Percentiles rank a stretch among this genome's conserved stretches.
These are phyloP conservation scores for Aproaerema taeniolella DNA, from an alignment of 2,888 invertebrate species.

Conservation along the genomic window DNA sequence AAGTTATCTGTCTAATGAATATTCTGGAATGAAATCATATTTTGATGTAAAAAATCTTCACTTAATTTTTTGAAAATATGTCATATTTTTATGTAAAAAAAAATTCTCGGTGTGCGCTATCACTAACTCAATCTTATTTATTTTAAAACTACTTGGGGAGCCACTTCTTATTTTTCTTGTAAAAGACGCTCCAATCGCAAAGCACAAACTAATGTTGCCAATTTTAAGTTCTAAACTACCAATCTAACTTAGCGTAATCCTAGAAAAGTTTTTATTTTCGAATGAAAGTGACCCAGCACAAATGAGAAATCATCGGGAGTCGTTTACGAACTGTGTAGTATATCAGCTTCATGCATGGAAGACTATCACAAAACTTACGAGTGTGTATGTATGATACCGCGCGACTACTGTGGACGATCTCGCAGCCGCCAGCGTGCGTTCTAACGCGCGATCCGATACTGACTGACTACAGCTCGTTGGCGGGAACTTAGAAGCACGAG, in stretches of 20 bases:
- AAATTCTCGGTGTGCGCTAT: too few relatives aligned
- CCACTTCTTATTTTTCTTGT: constrained; percentile 13
- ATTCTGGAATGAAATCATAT: too few relatives aligned
- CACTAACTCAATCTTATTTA: too few relatives aligned
- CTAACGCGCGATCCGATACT: constrained; percentile 42
- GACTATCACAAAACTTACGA: constrained; percentile 65
- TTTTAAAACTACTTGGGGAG: too few relatives aligned
- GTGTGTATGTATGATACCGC: constrained; percentile 29
- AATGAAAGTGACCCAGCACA: constrained; percentile 8
- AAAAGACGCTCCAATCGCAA: constrained; percentile 23
- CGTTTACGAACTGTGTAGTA: constrained; percentile 31
- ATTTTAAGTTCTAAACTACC: constrained; percentile 39
- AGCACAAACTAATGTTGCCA: constrained; percentile 29
- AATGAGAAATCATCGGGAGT: constrained; percentile 12
- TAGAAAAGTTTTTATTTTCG: constrained; percentile 23
- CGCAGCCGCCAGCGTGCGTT: constrained; percentile 39
- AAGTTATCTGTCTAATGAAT: too few relatives aligned
- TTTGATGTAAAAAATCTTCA: too few relatives aligned
- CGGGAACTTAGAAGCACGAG: too few relatives aligned
- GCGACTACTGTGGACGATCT: constrained; percentile 25
- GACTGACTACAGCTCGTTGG: constrained; percentile 32
- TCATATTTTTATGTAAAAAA: too few relatives aligned
- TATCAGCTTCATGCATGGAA: constrained; percentile 32
- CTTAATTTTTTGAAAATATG: too few relatives aligned
- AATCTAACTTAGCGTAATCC: constrained; percentile 35